These are phyloP conservation scores for Morone chrysops DNA, from an alignment of 2,113 vertebrate genomes.

Conservation along the genomic window DNA sequence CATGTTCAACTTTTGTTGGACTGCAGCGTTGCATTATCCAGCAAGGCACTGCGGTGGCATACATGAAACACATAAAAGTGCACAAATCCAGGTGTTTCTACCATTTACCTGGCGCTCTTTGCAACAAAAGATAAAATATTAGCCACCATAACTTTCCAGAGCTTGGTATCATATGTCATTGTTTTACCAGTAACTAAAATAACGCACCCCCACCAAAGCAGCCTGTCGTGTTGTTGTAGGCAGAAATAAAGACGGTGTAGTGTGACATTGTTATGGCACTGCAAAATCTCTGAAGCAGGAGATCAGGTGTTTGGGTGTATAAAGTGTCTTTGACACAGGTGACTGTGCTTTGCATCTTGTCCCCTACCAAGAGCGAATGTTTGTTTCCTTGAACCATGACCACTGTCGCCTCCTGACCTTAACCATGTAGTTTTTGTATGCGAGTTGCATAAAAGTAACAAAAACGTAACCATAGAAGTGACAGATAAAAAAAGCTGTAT, in stretches of 20 bases:
- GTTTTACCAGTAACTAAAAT: not conserved
- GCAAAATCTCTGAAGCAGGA: not conserved
- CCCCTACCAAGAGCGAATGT: not conserved
- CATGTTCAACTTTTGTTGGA: not conserved
- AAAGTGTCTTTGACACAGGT: not conserved
- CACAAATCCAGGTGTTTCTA: not conserved
- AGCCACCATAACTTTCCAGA: not conserved
- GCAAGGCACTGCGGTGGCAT: not conserved
- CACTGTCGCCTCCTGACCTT: too few species aligned
- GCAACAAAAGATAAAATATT: not conserved
- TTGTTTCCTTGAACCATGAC: too few species aligned
- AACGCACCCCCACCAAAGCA: not conserved
- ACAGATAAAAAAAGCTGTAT: not conserved
- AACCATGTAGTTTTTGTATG: too few species aligned
- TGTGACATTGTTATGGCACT: not conserved
- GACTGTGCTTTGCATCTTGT: not conserved
- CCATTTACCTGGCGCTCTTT: not conserved
- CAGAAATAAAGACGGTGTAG: not conserved
- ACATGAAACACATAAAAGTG: not conserved
- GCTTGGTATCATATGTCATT: not conserved
- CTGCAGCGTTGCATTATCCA: not conserved
- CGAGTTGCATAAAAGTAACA: not conserved
- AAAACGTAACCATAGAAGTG: too few species aligned
- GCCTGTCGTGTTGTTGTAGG: not conserved
- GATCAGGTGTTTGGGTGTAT: not conserved